phyloP scores from a whole-genome alignment of 2,797 vertebrate species.

The Pantherophis vulpinus region DNA sequence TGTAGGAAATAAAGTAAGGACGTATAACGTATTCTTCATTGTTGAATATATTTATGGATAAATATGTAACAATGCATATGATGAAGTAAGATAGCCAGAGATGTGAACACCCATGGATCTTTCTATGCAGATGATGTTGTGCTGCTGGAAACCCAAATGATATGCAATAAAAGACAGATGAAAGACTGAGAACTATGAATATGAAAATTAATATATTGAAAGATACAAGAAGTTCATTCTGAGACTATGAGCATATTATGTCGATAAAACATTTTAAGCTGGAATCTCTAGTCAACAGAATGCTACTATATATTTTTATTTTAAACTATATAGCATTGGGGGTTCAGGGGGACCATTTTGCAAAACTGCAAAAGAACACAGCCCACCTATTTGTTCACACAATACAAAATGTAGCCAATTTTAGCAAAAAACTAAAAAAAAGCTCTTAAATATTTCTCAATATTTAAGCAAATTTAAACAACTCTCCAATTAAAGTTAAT shows the following conservation, averaged over 20 bases:
- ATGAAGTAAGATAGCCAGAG: not conserved
- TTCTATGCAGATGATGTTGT: not conserved
- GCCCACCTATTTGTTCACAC: not conserved
- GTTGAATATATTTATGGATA: not conserved
- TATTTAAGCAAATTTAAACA: not conserved
- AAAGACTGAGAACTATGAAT: not conserved
- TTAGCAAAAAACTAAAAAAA: not conserved
- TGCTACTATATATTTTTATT: not conserved
- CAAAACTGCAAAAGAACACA: not conserved
- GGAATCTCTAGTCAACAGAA: not conserved
- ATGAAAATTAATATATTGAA: not conserved
- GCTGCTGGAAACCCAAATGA: not conserved
- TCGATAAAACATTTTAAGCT: not conserved
- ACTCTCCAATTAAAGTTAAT: slow-evolving; percentile 3
- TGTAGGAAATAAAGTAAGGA: not conserved
- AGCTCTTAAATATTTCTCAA: not conserved
- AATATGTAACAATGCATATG: not conserved
- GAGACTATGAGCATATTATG: not conserved
- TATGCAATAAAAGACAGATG: not conserved
- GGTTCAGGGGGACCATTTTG: not conserved
- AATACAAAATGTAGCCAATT: not conserved
- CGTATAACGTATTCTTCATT: not conserved
- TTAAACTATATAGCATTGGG: not conserved
- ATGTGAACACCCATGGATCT: not conserved
- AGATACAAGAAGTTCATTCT: not conserved